Evolutionary conservation across 2,797 vertebrate genomes (phyloP).

Genomic region (Antrozous pallidus): DNA sequence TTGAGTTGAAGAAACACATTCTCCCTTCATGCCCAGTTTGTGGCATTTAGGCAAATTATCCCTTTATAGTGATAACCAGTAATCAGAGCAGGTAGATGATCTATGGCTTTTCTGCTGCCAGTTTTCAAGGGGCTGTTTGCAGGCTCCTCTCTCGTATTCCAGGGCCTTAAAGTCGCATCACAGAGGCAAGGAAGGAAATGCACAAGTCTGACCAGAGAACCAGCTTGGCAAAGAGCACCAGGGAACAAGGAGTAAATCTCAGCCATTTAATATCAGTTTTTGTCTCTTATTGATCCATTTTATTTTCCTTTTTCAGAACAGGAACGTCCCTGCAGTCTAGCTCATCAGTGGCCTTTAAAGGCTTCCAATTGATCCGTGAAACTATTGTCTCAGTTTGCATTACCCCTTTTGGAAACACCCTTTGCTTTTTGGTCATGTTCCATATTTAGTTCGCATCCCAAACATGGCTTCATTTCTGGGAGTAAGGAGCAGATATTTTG

Average conservation of each 20-base stretch:
- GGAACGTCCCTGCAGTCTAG: conserved; percentile 5
- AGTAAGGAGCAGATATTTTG: neutral
- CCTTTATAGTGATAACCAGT: neutral
- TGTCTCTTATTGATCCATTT: conserved; percentile 70
- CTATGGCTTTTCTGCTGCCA: neutral
- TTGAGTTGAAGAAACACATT: neutral
- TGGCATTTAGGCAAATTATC: neutral
- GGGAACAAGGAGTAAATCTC: conserved; percentile 27
- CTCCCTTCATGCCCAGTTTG: neutral
- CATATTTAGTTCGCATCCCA: conserved; percentile 49
- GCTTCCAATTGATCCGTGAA: conserved; percentile 66
- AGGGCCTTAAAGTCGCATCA: neutral
- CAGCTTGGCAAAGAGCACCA: neutral
- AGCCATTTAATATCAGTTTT: conserved; percentile 66
- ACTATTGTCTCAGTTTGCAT: conserved; percentile 59
- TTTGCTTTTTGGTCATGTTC: conserved; percentile 54
- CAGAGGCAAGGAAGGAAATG: neutral
- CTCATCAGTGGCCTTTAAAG: conserved; percentile 70
- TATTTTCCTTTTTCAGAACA: conserved; percentile 62
- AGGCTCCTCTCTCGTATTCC: neutral
- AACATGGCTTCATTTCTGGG: conserved; percentile 56
- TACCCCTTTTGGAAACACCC: conserved; percentile 61
- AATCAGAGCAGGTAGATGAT: neutral
- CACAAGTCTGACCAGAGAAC: neutral
- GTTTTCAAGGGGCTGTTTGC: neutral